These are phyloP conservation scores for Calliphora vicina DNA, from an alignment of 1,140 invertebrate species.

Conservation along the genomic window DNA sequence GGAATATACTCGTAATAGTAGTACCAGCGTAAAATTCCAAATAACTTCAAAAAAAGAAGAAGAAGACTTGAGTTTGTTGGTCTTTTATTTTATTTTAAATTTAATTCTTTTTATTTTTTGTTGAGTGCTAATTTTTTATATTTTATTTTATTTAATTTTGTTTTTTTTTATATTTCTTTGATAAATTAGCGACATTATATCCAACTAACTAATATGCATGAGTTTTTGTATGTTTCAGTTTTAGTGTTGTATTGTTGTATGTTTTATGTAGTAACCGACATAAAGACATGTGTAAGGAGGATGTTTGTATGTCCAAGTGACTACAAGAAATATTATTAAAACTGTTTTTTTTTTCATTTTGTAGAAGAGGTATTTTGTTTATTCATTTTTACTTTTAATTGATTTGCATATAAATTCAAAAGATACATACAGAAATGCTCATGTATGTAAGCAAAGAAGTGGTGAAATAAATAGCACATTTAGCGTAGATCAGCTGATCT, in stretches of 20 bases:
- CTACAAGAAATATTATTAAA: slow-evolving; percentile 7
- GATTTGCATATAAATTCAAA: slow-evolving; percentile 27
- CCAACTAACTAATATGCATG: background rate
- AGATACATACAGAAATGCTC: background rate
- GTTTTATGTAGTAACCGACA: background rate
- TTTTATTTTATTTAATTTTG: background rate
- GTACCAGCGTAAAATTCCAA: background rate
- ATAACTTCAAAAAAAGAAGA: background rate
- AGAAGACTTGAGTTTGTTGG: background rate
- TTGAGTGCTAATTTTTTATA: slow-evolving; percentile 2
- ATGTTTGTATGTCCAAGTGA: background rate
- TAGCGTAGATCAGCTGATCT: too few species aligned
- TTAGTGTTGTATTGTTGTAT: background rate
- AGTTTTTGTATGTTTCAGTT: background rate
- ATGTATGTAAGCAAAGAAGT: background rate
- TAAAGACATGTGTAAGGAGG: background rate
- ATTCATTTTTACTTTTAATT: slow-evolving; percentile 27
- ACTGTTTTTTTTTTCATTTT: background rate
- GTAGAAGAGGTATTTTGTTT: background rate
- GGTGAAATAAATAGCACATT: background rate
- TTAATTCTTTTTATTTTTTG: background rate
- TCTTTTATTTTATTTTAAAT: background rate
- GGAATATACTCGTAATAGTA: background rate
- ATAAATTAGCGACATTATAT: slow-evolving; percentile 20
- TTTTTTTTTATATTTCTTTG: slow-evolving; percentile 19